Conservation (phyloP, 2,797 vertebrate genomes). For the Rhinoraja longicauda region DNA sequence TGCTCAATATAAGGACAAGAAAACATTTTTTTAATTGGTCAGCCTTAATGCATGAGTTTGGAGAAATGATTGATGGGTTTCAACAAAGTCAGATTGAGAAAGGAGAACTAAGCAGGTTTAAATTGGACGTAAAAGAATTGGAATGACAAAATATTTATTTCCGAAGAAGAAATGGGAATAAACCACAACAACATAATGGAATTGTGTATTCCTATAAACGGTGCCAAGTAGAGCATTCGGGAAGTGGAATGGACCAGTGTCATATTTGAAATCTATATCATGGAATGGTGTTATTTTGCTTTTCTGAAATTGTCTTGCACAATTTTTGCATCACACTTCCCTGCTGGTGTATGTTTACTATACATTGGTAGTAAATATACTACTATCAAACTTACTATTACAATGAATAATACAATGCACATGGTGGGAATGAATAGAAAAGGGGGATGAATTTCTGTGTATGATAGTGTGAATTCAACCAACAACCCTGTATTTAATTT, state of each 20-base stretch:
- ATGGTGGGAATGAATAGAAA: neutral
- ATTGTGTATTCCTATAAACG: neutral
- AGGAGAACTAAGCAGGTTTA: neutral
- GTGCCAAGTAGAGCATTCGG: neutral
- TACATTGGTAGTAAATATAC: too few relatives aligned
- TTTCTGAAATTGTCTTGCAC: neutral
- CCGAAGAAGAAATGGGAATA: neutral
- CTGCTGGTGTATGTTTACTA: too few relatives aligned
- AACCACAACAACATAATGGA: neutral
- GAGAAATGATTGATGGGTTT: neutral
- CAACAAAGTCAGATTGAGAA: neutral
- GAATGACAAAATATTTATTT: neutral
- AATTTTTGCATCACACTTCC: too few relatives aligned
- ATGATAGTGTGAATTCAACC: neutral
- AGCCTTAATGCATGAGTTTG: neutral
- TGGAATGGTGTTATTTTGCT: neutral
- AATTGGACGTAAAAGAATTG: neutral
- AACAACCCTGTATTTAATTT: neutral
- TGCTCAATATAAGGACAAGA: neutral
- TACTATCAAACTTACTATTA: neutral
- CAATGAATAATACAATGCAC: neutral
- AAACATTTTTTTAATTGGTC: neutral
- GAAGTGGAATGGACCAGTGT: neutral
- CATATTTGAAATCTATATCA: neutral
- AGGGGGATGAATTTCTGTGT: neutral